Percentiles rank a stretch among this genome's conserved stretches.
Conservation (phyloP, 2,797 vertebrate species). For the Spizella passerina region DNA sequence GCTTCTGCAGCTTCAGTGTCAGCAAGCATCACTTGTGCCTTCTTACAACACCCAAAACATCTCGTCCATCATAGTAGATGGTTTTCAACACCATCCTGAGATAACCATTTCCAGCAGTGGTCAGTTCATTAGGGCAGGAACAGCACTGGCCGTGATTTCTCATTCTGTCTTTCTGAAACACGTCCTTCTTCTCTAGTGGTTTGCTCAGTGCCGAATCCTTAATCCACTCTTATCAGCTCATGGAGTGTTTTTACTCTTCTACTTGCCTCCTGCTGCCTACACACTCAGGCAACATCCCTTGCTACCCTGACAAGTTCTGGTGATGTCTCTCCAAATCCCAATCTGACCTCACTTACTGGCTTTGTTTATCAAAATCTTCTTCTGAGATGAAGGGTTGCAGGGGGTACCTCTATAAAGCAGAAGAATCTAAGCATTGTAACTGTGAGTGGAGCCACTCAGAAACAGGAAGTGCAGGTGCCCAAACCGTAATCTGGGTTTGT, state of each 20-base stretch:
- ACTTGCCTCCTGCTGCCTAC: background rate
- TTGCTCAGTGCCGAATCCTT: conserved; percentile 1
- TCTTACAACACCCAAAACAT: background rate
- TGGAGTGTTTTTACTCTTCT: background rate
- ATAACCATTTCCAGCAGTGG: conserved; percentile 10
- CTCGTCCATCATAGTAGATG: background rate
- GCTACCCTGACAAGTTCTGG: background rate
- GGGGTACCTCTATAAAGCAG: background rate
- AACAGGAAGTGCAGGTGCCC: conserved; percentile 51
- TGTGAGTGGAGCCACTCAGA: background rate
- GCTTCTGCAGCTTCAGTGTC: background rate
- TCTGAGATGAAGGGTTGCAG: background rate
- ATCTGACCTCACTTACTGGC: background rate
- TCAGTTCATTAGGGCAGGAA: background rate
- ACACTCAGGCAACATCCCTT: background rate
- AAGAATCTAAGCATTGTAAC: background rate
- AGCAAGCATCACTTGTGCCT: background rate
- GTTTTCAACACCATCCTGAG: background rate
- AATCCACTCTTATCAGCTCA: background rate
- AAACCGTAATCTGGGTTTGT: conserved; percentile 13
- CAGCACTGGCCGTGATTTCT: background rate
- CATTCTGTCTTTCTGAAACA: background rate
- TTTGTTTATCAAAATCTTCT: background rate
- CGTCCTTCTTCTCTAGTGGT: background rate
- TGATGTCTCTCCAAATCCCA: background rate